phyloP scores from a whole-genome alignment of 2,113 vertebrate species.

The Alethe diademata region DNA sequence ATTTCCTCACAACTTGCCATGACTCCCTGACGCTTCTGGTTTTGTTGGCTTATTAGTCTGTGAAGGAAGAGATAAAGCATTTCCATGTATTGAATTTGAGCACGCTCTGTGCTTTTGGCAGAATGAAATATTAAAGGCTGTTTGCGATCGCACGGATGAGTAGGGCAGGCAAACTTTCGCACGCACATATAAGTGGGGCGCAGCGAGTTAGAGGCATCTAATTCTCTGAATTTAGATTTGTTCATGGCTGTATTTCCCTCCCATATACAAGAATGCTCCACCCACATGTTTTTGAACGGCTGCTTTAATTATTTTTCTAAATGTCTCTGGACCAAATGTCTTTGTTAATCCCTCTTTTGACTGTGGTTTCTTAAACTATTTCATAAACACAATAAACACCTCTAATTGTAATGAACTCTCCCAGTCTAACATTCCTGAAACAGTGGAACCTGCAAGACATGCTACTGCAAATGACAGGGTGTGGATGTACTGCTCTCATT shows the following conservation, averaged over 20 bases:
- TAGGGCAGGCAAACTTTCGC: slow-evolving; percentile 74
- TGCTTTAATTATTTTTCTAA: neutral
- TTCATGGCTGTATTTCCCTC: neutral
- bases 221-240: neutral
- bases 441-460: neutral
- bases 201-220: slow-evolving; percentile 51
- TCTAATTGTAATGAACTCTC: neutral
- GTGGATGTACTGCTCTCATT: neutral
- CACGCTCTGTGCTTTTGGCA: slow-evolving; percentile 77
- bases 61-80: slow-evolving; percentile 78
- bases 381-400: neutral
- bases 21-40: slow-evolving; percentile 63
- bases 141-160: slow-evolving; percentile 80
- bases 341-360: neutral
- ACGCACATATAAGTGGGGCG: slow-evolving; percentile 25
- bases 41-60: slow-evolving; percentile 76
- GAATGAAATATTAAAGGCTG: slow-evolving; percentile 89
- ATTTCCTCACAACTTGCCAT: slow-evolving; percentile 63
- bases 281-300: neutral
- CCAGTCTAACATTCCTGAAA: neutral
- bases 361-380: neutral
- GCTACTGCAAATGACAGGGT: slow-evolving; percentile 13
- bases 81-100: slow-evolving; percentile 84
- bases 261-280: neutral
- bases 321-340: neutral